Evolutionary conservation across 2,113 vertebrate species (phyloP).

Genomic region (Erythrocebus patas): DNA sequence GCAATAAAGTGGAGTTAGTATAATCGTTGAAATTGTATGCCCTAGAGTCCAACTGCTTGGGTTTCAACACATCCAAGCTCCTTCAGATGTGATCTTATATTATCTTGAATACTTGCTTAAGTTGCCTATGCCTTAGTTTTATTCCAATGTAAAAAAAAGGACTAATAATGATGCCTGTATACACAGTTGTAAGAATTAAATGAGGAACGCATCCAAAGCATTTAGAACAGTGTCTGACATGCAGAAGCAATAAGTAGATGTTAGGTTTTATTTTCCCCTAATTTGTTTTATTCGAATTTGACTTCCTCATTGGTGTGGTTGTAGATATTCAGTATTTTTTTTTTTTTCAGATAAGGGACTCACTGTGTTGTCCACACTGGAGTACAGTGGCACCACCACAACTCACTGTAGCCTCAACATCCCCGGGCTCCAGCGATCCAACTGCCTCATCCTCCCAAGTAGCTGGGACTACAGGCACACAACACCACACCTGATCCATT

Average conservation of each 20-base stretch:
- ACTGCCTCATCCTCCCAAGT: too few relatives aligned
- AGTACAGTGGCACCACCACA: too few relatives aligned
- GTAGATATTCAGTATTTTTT: background rate
- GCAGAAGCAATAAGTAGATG: background rate
- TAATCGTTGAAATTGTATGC: background rate
- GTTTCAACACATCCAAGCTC: background rate
- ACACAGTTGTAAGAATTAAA: background rate
- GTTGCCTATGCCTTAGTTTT: background rate
- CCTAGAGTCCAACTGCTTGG: background rate
- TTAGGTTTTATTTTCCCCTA: background rate
- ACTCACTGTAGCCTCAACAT: too few relatives aligned
- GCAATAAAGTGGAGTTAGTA: too few relatives aligned
- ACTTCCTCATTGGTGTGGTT: background rate
- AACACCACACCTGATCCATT: too few relatives aligned
- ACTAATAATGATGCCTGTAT: background rate
- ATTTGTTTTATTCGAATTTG: background rate
- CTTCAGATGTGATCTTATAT: background rate
- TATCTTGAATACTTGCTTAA: background rate
- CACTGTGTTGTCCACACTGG: too few relatives aligned
- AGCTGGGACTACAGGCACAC: too few relatives aligned
- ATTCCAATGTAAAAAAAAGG: background rate
- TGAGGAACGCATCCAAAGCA: background rate
- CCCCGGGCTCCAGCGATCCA: too few relatives aligned
- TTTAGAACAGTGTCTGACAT: background rate
- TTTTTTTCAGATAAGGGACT: too few relatives aligned